A percentile compares a stretch with the other conserved stretches of the same genome.
phyloP scores from a whole-genome alignment of 2,888 invertebrate genomes.

The Resseliella maxima region DNA sequence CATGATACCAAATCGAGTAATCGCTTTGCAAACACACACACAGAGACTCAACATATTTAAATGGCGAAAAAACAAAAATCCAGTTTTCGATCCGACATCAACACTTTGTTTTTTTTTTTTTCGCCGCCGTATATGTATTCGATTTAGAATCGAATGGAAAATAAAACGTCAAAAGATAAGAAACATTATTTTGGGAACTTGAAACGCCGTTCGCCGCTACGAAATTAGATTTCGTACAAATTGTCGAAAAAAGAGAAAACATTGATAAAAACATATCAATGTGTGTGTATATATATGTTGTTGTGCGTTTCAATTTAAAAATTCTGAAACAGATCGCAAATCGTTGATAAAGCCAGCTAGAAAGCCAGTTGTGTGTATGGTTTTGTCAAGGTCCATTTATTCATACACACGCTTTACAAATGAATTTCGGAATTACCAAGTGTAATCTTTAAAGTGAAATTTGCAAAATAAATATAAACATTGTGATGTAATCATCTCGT shows the following conservation, averaged over 20 bases:
- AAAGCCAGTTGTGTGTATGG: neutral
- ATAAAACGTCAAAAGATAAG: neutral
- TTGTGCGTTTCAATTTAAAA: neutral
- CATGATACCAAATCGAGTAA: neutral
- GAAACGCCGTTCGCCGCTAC: neutral
- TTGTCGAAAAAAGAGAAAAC: neutral
- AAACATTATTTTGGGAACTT: neutral
- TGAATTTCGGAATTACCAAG: neutral
- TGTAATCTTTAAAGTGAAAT: too few species aligned
- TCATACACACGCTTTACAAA: neutral
- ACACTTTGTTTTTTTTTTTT: neutral
- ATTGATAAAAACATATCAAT: neutral
- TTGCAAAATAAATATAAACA: neutral
- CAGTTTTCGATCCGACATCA: slow-evolving; percentile 12
- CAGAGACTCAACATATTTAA: neutral
- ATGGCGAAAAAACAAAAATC: neutral
- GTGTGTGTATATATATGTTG: neutral
- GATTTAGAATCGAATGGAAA: neutral
- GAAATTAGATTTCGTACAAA: neutral
- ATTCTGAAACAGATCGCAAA: neutral
- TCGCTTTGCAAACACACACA: neutral
- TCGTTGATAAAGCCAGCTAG: neutral
- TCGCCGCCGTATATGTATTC: too few species aligned
- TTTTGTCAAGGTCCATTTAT: slow-evolving; percentile 15
- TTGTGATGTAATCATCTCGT: too few species aligned